Conservation (phyloP, 1,140 invertebrate species). For the Grapholita molesta region DNA sequence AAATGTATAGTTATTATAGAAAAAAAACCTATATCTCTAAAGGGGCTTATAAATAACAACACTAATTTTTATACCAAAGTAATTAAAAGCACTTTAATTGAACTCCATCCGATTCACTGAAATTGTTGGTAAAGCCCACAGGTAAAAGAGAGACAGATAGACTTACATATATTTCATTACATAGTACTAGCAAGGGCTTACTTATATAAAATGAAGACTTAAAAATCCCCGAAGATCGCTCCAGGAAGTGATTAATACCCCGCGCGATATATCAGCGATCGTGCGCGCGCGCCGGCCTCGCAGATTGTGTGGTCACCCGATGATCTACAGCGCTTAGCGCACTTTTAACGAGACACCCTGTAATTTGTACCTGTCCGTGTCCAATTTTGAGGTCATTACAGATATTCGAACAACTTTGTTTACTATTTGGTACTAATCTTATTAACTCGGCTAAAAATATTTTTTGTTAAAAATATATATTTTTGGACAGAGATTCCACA, state of each 20-base stretch:
- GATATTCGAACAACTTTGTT: background rate
- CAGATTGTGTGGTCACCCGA: constrained; percentile 48
- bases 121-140: no score
- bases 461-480: no score
- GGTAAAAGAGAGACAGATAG: no score
- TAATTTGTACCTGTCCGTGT: constrained; percentile 1
- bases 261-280: constrained; percentile 63
- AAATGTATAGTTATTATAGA: no score
- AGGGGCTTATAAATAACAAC: no score
- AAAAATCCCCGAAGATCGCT: constrained; percentile 30
- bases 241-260: constrained; percentile 73
- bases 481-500: no score
- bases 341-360: constrained; percentile 11
- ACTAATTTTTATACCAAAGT: no score
- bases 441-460: no score
- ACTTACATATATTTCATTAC: no score
- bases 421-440: background rate
- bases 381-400: background rate
- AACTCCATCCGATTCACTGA: no score
- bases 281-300: constrained; percentile 43
- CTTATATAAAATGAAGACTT: constrained; percentile 20
- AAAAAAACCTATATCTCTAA: no score
- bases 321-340: constrained; percentile 2
- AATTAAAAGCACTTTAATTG: no score
- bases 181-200: background rate